Evolutionary conservation across 2,888 invertebrate species (phyloP).

Genomic region (Eristalinus sepulchralis): DNA sequence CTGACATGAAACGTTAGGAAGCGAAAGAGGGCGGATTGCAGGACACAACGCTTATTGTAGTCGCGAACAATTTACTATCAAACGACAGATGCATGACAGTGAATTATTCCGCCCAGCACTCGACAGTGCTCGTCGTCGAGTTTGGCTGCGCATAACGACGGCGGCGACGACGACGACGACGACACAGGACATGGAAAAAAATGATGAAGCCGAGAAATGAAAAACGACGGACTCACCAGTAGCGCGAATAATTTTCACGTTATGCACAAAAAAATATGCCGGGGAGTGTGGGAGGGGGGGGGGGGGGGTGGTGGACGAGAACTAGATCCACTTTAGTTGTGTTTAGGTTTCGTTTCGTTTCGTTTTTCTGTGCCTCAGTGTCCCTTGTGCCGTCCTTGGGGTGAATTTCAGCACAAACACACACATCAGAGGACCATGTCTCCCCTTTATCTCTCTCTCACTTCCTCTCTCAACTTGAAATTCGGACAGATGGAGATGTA

Average conservation of each 20-base stretch:
- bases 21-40: constrained; percentile 36
- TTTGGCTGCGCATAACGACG: not conserved
- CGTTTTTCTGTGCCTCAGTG: not conserved
- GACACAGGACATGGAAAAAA: constrained; percentile 3
- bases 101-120: constrained; percentile 52
- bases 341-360: constrained; percentile 25
- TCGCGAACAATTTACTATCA: constrained; percentile 68
- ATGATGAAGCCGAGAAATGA: not conserved
- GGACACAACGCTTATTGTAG: constrained; percentile 63
- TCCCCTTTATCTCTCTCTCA: too few species aligned
- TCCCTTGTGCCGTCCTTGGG: not conserved
- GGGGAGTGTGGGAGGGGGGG: too few species aligned
- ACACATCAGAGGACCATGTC: not conserved
- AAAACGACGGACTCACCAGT: not conserved
- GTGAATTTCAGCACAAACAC: constrained; percentile 28
- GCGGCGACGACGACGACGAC: too few species aligned
- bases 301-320: too few species aligned
- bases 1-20: not conserved
- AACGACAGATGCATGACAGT: constrained; percentile 68
- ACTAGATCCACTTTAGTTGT: constrained; percentile 10
- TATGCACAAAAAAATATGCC: constrained; percentile 56
- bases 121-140: not conserved
- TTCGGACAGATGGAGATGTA: constrained; percentile 39
- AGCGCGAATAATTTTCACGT: constrained; percentile 64
- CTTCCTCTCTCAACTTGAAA: not conserved